Conservation (phyloP, 2,888 invertebrate genomes). For the Fragum whitleyi region DNA sequence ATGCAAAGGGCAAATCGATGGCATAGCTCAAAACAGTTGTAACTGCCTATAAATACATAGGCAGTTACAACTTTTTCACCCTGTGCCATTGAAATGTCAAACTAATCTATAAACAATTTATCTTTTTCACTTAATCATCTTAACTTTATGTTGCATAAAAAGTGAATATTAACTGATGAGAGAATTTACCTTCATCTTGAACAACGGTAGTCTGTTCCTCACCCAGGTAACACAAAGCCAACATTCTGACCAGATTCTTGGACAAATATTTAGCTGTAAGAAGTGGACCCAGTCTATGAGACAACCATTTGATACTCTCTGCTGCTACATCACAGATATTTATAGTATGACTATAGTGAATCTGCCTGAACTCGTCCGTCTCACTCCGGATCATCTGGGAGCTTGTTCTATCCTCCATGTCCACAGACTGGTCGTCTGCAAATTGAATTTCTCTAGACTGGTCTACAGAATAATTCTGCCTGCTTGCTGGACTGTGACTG, state of each 20-base stretch:
- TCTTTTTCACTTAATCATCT: too few species aligned
- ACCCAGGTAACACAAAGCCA: slow-evolving; percentile 95
- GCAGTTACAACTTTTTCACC: too few species aligned
- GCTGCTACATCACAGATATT: slow-evolving; percentile 84
- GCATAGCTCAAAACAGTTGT: too few species aligned
- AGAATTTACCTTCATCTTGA: slow-evolving; percentile 65
- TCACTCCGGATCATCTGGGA: slow-evolving; percentile 81
- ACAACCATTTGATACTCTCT: slow-evolving; percentile 91
- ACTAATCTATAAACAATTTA: too few species aligned
- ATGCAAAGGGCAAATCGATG: too few species aligned
- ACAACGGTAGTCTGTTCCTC: slow-evolving; percentile 78
- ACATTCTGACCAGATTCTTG: slow-evolving; percentile 95
- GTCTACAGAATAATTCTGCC: background rate
- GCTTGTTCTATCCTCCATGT: slow-evolving; percentile 41
- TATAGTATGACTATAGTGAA: slow-evolving; percentile 75
- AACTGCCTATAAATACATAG: too few species aligned
- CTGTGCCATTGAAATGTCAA: too few species aligned
- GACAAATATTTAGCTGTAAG: slow-evolving; percentile 96
- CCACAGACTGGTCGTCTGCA: slow-evolving; percentile 47
- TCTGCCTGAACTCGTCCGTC: slow-evolving; percentile 80
- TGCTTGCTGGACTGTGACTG: background rate
- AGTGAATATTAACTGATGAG: too few species aligned
- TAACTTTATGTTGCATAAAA: too few species aligned
- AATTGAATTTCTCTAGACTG: slow-evolving; percentile 37
- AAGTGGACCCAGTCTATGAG: slow-evolving; percentile 96